A percentile compares a stretch with the other conserved stretches of the same genome.
Conservation (phyloP, 2,888 invertebrate species). For the Parasteatoda lunata region DNA sequence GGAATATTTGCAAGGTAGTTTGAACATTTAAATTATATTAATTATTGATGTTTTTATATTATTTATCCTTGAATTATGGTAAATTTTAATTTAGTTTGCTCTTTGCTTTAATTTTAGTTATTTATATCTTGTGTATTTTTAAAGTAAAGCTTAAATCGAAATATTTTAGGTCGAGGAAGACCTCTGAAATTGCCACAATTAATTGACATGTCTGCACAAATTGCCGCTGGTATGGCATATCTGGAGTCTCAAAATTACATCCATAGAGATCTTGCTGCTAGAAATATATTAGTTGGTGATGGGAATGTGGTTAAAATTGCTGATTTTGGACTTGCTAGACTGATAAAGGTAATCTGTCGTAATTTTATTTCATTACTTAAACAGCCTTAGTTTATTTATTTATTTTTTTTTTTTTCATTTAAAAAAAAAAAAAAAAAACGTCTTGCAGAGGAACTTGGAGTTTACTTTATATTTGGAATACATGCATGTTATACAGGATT, state of each 20-base stretch:
- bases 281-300: slow-evolving; percentile 97
- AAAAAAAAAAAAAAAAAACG: too few relatives aligned
- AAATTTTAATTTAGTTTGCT: not conserved
- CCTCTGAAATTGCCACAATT: slow-evolving; percentile 91
- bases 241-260: slow-evolving; percentile 99
- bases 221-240: slow-evolving; percentile 99
- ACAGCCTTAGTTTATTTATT: too few relatives aligned
- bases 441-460: too few relatives aligned
- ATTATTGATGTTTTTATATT: not conserved
- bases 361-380: too few relatives aligned
- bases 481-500: too few relatives aligned
- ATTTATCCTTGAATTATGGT: not conserved
- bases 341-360: slow-evolving; percentile 80
- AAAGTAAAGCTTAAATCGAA: not conserved
- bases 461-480: too few relatives aligned
- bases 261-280: slow-evolving; percentile 97
- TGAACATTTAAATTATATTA: too few relatives aligned
- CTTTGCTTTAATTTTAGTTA: not conserved
- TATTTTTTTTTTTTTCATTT: too few relatives aligned
- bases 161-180: slow-evolving; percentile 79
- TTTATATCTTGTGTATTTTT: not conserved
- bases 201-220: slow-evolving; percentile 99
- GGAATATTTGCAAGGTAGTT: slow-evolving; percentile 85
- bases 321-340: slow-evolving; percentile 97
- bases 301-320: slow-evolving; percentile 97